Percentiles rank a stretch among this genome's conserved stretches.
Conservation (phyloP, 2,888 invertebrate genomes). For the Cephus rjabovi region DNA sequence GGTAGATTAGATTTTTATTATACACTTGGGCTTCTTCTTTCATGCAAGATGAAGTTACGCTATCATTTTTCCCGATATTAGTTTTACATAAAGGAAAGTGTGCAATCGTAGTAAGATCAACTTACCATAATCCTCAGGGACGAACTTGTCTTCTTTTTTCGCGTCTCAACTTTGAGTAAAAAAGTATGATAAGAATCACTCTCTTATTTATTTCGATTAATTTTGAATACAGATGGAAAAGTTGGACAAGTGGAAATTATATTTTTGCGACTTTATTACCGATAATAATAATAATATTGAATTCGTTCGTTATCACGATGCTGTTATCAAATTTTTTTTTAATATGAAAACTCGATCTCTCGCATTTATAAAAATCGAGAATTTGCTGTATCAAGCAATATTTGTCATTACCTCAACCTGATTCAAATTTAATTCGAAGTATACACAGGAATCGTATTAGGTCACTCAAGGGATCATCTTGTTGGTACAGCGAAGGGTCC, state of each 20-base stretch:
- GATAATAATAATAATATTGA: no score
- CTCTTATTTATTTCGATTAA: neutral
- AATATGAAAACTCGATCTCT: neutral
- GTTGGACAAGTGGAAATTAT: no score
- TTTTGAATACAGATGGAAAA: no score
- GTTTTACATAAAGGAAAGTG: neutral
- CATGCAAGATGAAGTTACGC: neutral
- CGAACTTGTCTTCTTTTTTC: neutral
- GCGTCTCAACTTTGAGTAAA: neutral
- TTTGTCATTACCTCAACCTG: neutral
- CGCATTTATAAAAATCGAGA: neutral
- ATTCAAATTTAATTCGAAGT: neutral
- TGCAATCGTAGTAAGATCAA: neutral
- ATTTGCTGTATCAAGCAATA: neutral
- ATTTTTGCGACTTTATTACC: no score
- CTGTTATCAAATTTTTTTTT: no score
- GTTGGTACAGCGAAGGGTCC: neutral
- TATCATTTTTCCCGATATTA: neutral
- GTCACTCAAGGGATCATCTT: neutral
- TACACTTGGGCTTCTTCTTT: neutral
- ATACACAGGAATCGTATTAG: neutral
- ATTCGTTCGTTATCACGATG: no score
- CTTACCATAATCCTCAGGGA: neutral
- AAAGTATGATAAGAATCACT: neutral
- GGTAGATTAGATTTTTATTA: neutral